Base-by-base conservation (phyloP, 1,140 invertebrate species). In the Diorhabda sublineata region DNA sequence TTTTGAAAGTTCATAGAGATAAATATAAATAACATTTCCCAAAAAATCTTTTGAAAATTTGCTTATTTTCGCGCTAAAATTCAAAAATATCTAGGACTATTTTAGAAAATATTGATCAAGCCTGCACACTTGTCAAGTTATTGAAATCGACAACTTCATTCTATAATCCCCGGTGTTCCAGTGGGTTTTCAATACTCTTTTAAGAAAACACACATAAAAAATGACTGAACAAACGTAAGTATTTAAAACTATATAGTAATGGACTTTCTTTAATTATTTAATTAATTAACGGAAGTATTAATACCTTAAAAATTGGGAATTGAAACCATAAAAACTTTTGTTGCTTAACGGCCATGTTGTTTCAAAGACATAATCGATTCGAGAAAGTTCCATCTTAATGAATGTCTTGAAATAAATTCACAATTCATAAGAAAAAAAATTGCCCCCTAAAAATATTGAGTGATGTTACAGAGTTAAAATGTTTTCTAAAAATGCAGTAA, bases 221-320 rank as follows among this genome's bases (percentile, higher is more conserved):
- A 72, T 72, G 71, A 72, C 71, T 63, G 64, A 72, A 63, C 71
- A 72, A 69, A 58, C 71, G 71, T 72, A 67, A 69, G 71, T 72
- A 64, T 58, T 59, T 42, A 66, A 52, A 58, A 11, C 42, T 56
- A 43, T 58, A 42, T 8, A 41, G 8, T 41, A 43, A 42, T 26
- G 26, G 26, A 60, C 8, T 7, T 2, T 11, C 3, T 11, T 11
- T 60, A 11, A 2, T 9, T n/a, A 3, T 60, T 60, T 60, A 26
- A 60, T 60, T 6, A 11, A 11, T 56, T 6, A 56, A 56, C n/a
- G 6, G 58, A 42, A 60, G 6, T n/a, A 11, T 60, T 52, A 6
- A 52, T 52, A 52, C 2, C 9, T 52, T 52, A 8, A n/a, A 52
- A 52, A 0, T 52, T 8, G 8, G 5, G 5, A 52, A 52, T 6